Evolutionary conservation across 2,888 invertebrate species (phyloP).

Genomic region (Phengaris arion): DNA sequence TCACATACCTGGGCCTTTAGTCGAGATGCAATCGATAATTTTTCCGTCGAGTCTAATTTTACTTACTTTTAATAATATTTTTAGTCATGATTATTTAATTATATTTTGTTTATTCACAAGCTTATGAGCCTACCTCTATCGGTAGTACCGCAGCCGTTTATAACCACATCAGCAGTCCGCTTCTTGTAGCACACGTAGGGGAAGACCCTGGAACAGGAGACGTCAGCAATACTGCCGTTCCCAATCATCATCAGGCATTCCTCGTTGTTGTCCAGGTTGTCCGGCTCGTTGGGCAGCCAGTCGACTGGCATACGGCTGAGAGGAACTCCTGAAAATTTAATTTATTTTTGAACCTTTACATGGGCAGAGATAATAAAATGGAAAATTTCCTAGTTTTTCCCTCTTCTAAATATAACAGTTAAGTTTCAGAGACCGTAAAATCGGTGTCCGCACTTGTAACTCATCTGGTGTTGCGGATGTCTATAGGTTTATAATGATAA

Average conservation of each 20-base stretch:
- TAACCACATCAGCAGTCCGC: slow-evolving; percentile 33
- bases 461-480: too few species aligned
- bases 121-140: slow-evolving; percentile 40
- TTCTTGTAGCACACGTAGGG: slow-evolving; percentile 47
- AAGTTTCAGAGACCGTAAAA: too few species aligned
- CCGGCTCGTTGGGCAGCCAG: slow-evolving; percentile 46
- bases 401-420: too few species aligned
- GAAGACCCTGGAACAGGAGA: slow-evolving; percentile 41
- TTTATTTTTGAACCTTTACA: too few species aligned
- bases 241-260: slow-evolving; percentile 41
- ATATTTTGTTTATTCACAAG: too few species aligned
- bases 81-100: too few species aligned
- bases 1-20: too few species aligned
- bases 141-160: slow-evolving; percentile 44
- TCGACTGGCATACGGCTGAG: slow-evolving; percentile 41
- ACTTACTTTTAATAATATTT: too few species aligned
- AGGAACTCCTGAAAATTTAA: slow-evolving; percentile 42
- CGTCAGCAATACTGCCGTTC: slow-evolving; percentile 44
- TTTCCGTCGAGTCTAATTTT: too few species aligned
- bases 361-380: not conserved
- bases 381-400: not conserved
- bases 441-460: too few species aligned
- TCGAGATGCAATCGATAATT: too few species aligned
- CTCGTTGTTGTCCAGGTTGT: slow-evolving; percentile 44
- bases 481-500: too few species aligned